A percentile compares a stretch with the other conserved stretches of the same genome.
Evolutionary conservation across 2,797 vertebrate genomes (phyloP).

Genomic region (Smutsia gigantea): DNA sequence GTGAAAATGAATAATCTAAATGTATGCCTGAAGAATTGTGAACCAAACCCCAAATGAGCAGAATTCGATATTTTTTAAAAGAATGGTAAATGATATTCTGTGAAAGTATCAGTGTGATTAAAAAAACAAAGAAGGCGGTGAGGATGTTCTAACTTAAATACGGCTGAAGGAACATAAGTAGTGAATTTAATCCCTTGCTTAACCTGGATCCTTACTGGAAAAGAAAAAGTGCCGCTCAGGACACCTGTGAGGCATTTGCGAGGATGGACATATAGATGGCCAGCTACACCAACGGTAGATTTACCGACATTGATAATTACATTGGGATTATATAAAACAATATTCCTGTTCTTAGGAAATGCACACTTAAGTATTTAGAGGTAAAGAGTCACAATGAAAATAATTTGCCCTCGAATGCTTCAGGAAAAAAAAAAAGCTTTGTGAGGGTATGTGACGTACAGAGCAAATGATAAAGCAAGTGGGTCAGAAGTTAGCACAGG

Average conservation of each 20-base stretch:
- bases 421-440: background rate
- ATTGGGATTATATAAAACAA: background rate
- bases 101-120: background rate
- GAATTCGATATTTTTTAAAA: background rate
- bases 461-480: background rate
- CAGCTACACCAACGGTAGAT: rapidly evolving
- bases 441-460: rapidly evolving
- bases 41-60: background rate
- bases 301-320: background rate
- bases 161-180: background rate
- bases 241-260: background rate
- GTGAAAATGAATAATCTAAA: background rate
- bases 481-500: background rate
- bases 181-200: background rate
- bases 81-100: background rate
- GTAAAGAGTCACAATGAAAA: background rate
- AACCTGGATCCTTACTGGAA: background rate
- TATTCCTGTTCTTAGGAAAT: background rate
- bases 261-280: rapidly evolving
- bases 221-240: background rate
- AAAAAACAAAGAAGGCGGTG: background rate
- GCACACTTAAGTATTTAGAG: background rate
- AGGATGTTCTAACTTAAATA: background rate
- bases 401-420: background rate
- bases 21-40: background rate